phyloP scores from a whole-genome alignment of 1,140 invertebrate genomes.

The Anoplolepis gracilipes region DNA sequence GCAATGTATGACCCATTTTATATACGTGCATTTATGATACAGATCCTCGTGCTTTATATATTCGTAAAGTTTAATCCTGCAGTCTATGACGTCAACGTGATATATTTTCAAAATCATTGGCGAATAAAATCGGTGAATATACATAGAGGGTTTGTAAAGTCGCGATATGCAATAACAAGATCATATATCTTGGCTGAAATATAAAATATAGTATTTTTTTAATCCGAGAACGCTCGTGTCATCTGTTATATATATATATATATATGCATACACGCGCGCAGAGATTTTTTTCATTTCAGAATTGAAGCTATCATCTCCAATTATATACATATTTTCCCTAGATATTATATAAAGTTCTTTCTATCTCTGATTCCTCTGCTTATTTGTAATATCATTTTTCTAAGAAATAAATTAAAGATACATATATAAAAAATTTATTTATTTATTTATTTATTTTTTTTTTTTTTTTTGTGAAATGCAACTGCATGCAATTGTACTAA shows the following conservation, averaged over 20 bases:
- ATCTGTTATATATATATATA: background rate
- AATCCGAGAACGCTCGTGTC: background rate
- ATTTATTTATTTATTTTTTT: too few species aligned
- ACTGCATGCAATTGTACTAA: background rate
- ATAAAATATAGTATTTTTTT: background rate
- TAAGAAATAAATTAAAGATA: too few species aligned
- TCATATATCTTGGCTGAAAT: background rate
- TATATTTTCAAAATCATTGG: slow-evolving; percentile 5
- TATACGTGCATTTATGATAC: background rate
- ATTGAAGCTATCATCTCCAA: background rate
- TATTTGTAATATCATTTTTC: background rate
- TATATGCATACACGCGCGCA: too few species aligned
- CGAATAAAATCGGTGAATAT: slow-evolving; percentile 15
- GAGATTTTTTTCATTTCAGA: background rate
- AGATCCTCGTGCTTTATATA: slow-evolving; percentile 1
- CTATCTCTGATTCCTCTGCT: background rate
- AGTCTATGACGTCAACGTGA: background rate
- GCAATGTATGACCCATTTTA: background rate
- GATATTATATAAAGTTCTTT: background rate
- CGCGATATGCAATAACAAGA: slow-evolving; percentile 1
- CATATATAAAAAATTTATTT: too few species aligned
- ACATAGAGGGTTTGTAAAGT: background rate
- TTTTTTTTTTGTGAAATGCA: background rate
- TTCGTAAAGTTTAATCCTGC: slow-evolving; percentile 25
- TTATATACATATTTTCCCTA: background rate